Base-by-base conservation (phyloP, 2,797 vertebrate genomes). In the Rhabdophis nuchalis region DNA sequence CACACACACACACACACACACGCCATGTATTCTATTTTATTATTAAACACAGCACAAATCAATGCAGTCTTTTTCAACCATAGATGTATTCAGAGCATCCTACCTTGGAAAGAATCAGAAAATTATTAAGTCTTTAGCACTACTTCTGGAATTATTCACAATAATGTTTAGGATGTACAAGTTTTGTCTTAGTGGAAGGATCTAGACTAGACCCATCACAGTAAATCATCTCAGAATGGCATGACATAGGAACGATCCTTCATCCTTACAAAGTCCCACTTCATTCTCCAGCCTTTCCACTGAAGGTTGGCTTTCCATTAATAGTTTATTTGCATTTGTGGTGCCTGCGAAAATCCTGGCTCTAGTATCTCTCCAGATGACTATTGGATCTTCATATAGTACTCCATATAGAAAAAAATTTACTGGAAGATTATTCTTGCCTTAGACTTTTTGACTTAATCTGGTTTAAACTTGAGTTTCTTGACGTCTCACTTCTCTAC, bases 91-190 rank as follows among this genome's bases (percentile, higher is more conserved):
- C 52, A 72, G 13, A 2, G 10, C 36, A 57, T 2, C 0, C 29
- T 41, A 13, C 12, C 32, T 32, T 94, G 87, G 50, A 96, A 94
- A 92, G 94, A 86, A 68, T 92, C 91, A 92, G 87, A 90, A 89
- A 93, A 91, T 92, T 94, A 95, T 95, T 95, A 96, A 93, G 95
- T 94, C 89, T 93, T 18, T 46, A 92, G 94, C 94, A 93, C n/a
- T 4, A 85, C 89, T 23, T 16, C 56, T 41, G 0, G 18, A 86
- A 41, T 20, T 93, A 90, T 91, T 89, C 50, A 88, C 61, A 56
- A 87, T 46, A 87, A 91, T 77, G 90, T 93, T 90, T n/a, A 54
- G 29, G 23, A 90, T 58, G 60, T 1, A 56, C 9, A 46, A 25
- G 72, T 25, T 82, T 23, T 82, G 20, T 82, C 32, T 72, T 36